Evolutionary conservation across 2,797 vertebrate species (phyloP).

Genomic region (Periparus ater): DNA sequence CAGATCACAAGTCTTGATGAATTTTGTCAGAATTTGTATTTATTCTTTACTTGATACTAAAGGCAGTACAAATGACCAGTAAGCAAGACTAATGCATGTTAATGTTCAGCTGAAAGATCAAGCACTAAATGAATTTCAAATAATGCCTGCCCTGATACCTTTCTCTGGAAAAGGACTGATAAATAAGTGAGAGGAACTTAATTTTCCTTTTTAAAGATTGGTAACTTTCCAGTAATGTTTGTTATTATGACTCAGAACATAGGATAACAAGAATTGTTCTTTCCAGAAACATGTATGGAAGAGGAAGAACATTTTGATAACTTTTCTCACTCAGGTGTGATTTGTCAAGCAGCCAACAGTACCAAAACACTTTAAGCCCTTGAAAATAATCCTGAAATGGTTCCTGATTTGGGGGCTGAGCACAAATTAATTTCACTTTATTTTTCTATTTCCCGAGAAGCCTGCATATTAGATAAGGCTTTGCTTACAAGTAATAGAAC

Average conservation of each 20-base stretch:
- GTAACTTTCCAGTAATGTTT: slow-evolving; percentile 12
- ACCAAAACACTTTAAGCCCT: not conserved
- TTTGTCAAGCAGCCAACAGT: not conserved
- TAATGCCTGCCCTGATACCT: slow-evolving; percentile 65
- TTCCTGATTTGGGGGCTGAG: not conserved
- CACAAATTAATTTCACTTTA: not conserved
- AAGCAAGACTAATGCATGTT: slow-evolving; percentile 79
- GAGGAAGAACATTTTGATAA: not conserved
- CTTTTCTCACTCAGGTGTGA: not conserved
- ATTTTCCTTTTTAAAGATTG: not conserved
- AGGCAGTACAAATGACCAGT: slow-evolving; percentile 80
- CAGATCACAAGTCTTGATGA: slow-evolving; percentile 79
- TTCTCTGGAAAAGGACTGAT: slow-evolving; percentile 61
- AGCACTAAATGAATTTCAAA: slow-evolving; percentile 79
- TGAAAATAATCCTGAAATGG: not conserved
- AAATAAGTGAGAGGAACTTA: slow-evolving; percentile 63
- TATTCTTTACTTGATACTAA: slow-evolving; percentile 86
- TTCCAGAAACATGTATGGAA: not conserved
- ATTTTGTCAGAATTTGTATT: slow-evolving; percentile 86
- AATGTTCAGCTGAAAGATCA: slow-evolving; percentile 77
- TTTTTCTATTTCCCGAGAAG: not conserved
- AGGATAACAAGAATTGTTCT: not conserved
- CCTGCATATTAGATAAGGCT: not conserved
- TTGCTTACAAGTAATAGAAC: not conserved
- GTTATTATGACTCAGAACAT: not conserved